Conservation (phyloP, 2,797 vertebrate genomes). For the Ibycter americanus region DNA sequence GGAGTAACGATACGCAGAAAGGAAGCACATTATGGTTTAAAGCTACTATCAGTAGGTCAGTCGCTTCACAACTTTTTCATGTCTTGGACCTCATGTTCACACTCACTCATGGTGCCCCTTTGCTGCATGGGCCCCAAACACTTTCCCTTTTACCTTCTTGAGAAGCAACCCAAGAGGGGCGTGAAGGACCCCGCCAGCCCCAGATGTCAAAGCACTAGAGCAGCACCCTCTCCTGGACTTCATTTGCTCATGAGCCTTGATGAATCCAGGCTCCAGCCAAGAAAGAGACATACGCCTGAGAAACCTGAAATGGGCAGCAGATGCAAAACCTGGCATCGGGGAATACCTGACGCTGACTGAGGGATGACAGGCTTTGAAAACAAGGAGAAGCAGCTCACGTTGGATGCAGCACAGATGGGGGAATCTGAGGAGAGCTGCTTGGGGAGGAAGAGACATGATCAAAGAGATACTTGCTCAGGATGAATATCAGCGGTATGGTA, state of each 20-base stretch:
- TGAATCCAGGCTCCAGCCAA: neutral
- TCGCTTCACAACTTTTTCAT: neutral
- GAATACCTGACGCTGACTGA: fast-evolving
- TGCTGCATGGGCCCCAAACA: neutral
- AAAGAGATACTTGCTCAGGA: neutral
- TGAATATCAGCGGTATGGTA: neutral
- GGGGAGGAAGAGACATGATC: neutral
- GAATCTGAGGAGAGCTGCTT: neutral
- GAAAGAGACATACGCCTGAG: neutral
- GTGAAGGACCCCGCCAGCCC: neutral
- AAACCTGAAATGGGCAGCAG: neutral
- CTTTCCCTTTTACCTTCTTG: neutral
- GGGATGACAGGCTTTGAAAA: neutral
- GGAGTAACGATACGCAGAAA: neutral
- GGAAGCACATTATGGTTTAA: neutral
- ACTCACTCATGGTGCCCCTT: neutral
- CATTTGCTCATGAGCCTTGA: neutral
- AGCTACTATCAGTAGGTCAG: neutral
- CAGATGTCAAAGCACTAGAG: neutral
- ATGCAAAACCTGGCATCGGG: neutral
- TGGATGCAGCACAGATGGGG: neutral
- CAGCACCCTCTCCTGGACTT: neutral
- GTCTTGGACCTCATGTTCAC: neutral
- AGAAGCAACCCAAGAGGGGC: neutral
- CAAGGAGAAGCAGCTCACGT: neutral